Base-by-base conservation (phyloP, 2,888 invertebrate species). In the Malthinus seriepunctatus region DNA sequence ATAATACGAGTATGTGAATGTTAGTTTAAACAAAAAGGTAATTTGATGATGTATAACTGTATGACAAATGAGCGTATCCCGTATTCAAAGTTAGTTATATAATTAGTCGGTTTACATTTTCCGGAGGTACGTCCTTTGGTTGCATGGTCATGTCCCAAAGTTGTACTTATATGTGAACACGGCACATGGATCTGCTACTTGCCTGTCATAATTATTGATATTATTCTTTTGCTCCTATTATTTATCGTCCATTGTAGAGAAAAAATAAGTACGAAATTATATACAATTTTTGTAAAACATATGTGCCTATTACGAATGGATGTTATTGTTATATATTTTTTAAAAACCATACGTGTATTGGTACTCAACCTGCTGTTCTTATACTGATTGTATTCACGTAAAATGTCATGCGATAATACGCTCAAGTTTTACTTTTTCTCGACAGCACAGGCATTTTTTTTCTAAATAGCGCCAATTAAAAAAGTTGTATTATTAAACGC, bases 201-300 rank as follows among this genome's bases (percentile, higher is more conserved):
- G 72, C 73, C 69, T 69, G 67, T 65, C 70, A 70, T 78, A 79
- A 78, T 79, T 79, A 79, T 79, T 78, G 74, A 78, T 78, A 79
- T 78, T 78, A 78, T 65, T 62, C 59, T 63, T 70, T 68, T 75
- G 71, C 76, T 76, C 75, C 77, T 78, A 77, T 78, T 74, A 78
- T 79, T 79, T 78, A 71, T 74, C 73, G 75, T 75, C 75, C 78
- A 76, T 76, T 78, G 77, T 76, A 74, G 75, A 70, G 75, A 74
- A 76, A 78, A 77, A 78, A 75, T 75, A 73, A 73, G 71, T 73
- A 74, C 68, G 64, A 77, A 78, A 78, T 78, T 78, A 78, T 73
- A 78, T 78, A 77, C 71, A 76, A 77, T 78, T 77, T 77, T 76
- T 76, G 72, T 71, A 72, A 77, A 78, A 75, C 77, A 78, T 73